Evolutionary conservation across 2,797 vertebrate species (phyloP).

Genomic region (Manis javanica): DNA sequence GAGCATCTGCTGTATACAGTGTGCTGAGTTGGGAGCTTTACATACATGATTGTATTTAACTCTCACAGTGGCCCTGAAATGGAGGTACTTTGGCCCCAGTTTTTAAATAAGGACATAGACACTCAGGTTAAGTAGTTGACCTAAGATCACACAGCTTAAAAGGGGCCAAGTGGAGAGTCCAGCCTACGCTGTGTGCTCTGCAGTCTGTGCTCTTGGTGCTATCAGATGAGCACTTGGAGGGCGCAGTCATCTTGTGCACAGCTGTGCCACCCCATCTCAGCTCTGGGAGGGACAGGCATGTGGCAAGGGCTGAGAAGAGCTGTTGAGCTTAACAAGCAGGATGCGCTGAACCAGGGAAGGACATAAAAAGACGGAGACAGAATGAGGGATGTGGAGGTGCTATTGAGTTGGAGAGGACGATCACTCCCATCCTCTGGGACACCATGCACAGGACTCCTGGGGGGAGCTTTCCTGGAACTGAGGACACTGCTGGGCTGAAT

Average conservation of each 20-base stretch:
- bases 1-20: not conserved
- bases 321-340: not conserved
- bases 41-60: not conserved
- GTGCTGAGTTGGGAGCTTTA: not conserved
- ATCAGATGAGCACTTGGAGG: not conserved
- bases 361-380: not conserved
- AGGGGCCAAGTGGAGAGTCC: not conserved
- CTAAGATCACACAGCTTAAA: slow-evolving; percentile 23
- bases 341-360: slow-evolving; percentile 23
- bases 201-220: not conserved
- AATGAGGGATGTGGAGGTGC: not conserved
- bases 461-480: not conserved
- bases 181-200: not conserved
- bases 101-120: slow-evolving; percentile 42
- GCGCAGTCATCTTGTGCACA: not conserved
- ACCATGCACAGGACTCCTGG: not conserved
- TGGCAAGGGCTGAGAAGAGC: slow-evolving; percentile 6
- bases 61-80: not conserved
- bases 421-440: not conserved
- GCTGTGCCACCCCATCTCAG: not conserved
- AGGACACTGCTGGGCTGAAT: not conserved
- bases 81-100: not conserved
- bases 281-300: not conserved
- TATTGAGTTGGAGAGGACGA: not conserved
- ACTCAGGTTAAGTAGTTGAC: slow-evolving; percentile 43